Evolutionary conservation across 2,113 vertebrate species (phyloP), one percentile per base, ranked within the genome.

Genomic region (Lycocorax pyrrhopterus): DNA sequence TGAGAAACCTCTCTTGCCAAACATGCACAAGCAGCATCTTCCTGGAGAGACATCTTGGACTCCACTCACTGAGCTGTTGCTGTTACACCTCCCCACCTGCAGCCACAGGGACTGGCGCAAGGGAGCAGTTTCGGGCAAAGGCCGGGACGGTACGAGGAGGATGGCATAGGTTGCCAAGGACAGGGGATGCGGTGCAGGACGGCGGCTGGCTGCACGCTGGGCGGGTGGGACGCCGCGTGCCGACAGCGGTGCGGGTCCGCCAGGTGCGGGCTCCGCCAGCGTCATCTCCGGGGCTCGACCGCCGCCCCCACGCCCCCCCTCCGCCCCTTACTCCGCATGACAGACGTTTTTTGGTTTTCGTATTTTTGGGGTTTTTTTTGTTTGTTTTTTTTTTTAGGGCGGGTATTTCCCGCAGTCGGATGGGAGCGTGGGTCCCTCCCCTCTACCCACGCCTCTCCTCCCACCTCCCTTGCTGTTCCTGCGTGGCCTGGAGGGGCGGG

Each of bases 121-220:
- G 46, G 21, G 13, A 71, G 17, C 19, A 37, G 27, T 26, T n/a
- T 13, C 16, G 13, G 53, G 44, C 25, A 37, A 15, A 67, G n/a
- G 22, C 2, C 51, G 6, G 27, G 8, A 19, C 25, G 8, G 16
- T 32, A n/a, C 22, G 13, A 14, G 41, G 23, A 43, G 23, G 35
- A 7, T 5, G 16, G 16, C 1, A 9, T 8, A 7, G 26, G 12
- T 1, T 16, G 27, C 13, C n/a, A 4, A 2, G 25, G 18, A 2
- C 3, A 4, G 25, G 19, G 8, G 12, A 21, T 1, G 8, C 3
- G 0, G 18, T 2, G 22, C 7, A 16, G 32, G 5, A 25, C 10
- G 5, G 52, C 15, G n/a, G 16, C 32, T 10, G 49, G 14, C 51
- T 5, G 49, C 35, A 2, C 9, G 4, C 2, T 7, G 32, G 14